These are phyloP conservation scores for Furcula furcula DNA, from an alignment of 2,888 invertebrate genomes.

Conservation along the genomic window DNA sequence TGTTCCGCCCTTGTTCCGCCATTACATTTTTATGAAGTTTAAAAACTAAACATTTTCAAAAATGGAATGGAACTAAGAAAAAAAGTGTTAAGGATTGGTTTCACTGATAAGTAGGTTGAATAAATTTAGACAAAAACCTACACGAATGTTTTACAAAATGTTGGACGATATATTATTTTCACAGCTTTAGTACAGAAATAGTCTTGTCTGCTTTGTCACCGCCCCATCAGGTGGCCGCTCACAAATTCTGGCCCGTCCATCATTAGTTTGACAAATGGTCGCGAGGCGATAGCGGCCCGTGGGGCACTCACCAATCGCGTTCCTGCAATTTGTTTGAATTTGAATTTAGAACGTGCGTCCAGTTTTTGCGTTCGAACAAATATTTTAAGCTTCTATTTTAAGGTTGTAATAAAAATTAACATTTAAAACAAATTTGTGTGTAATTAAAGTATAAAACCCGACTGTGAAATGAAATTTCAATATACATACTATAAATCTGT, in stretches of 20 bases:
- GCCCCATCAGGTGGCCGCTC: conserved; percentile 45
- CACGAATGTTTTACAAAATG: no score
- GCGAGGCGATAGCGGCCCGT: conserved; percentile 40
- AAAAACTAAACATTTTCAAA: no score
- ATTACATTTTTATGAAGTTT: no score
- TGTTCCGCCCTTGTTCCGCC: no score
- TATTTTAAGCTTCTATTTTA: conserved; percentile 38
- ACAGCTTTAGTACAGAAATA: conserved; percentile 12
- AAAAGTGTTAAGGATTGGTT: conserved; percentile 7
- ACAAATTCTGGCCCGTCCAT: conserved; percentile 64
- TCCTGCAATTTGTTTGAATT: conserved; percentile 50
- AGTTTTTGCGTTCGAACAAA: conserved; percentile 42
- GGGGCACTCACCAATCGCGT: conserved; percentile 34
- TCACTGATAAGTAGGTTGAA: conserved; percentile 1
- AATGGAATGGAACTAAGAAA: conserved; percentile 18
- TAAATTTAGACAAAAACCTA: conserved; percentile 13
- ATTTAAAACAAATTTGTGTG: no score
- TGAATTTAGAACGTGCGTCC: conserved; percentile 24
- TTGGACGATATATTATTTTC: neutral
- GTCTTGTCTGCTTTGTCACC: conserved; percentile 30
- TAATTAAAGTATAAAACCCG: conserved; percentile 7
- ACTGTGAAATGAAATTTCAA: conserved; percentile 24
- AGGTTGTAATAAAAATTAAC: conserved; percentile 23
- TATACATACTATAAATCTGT: no score
- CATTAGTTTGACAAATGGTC: conserved; percentile 76